These are phyloP conservation scores for Caenorhabditis plicata DNA, from an alignment of 2,888 invertebrate genomes.

Conservation along the genomic window DNA sequence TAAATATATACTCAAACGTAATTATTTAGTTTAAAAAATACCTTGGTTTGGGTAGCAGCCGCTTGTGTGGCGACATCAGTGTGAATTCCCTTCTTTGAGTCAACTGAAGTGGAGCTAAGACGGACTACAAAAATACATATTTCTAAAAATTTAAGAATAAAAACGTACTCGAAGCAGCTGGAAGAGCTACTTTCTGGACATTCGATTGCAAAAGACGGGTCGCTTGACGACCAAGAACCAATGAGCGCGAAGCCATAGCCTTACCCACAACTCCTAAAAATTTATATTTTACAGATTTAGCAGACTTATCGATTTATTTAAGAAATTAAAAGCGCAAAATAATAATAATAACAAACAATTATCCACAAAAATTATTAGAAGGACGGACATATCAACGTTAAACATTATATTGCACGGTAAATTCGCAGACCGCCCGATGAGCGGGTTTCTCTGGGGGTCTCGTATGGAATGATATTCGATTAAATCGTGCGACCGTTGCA, in stretches of 20 bases:
- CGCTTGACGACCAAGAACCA: conserved; percentile 52
- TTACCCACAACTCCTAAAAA: conserved; percentile 31
- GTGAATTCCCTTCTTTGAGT: conserved; percentile 52
- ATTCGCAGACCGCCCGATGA: conserved; percentile 34
- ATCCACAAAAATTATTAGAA: conserved; percentile 2
- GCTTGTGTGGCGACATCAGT: conserved; percentile 44
- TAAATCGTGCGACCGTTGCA: conserved; percentile 14
- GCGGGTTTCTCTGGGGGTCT: conserved; percentile 21
- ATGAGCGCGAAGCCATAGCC: conserved; percentile 53
- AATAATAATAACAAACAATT: not conserved
- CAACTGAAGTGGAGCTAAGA: conserved; percentile 43
- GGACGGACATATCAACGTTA: not conserved
- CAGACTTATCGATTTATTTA: conserved; percentile 1
- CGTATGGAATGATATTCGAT: conserved; percentile 9
- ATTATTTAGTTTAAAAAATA: not conserved
- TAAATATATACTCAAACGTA: not conserved
- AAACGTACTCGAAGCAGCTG: conserved; percentile 39
- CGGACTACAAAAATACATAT: conserved; percentile 39
- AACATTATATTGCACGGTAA: conserved; percentile 17
- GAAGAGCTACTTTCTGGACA: conserved; percentile 43
- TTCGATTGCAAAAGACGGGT: conserved; percentile 52
- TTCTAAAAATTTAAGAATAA: conserved; percentile 1
- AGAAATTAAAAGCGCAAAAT: conserved; percentile 1
- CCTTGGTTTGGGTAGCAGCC: conserved; percentile 51
- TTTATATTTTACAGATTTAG: not conserved